Conservation (phyloP, 2,113 vertebrate species). For the Alaudala cheleensis region DNA sequence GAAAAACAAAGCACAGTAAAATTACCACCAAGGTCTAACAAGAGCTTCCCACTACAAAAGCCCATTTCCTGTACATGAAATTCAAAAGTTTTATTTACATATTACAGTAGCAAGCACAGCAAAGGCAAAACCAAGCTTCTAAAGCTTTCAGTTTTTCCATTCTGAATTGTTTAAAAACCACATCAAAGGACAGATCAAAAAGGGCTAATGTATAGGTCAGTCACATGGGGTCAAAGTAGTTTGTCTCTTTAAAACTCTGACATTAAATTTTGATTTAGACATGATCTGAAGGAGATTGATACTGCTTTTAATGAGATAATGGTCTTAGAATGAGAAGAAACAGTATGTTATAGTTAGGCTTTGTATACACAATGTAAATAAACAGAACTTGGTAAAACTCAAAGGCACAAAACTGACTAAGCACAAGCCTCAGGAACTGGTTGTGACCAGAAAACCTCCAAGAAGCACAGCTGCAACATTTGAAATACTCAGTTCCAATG, state of each 20-base stretch:
- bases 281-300: neutral
- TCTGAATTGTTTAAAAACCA: neutral
- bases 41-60: neutral
- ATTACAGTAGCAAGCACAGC: neutral
- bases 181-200: neutral
- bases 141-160: neutral
- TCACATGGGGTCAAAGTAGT: neutral
- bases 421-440: neutral
- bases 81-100: neutral
- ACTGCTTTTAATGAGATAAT: neutral
- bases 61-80: neutral
- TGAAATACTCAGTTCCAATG: neutral
- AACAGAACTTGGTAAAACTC: conserved; percentile 21
- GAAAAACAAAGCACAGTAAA: neutral
- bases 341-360: neutral
- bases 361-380: neutral
- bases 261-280: neutral
- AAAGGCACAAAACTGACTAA: conserved; percentile 13
- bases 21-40: neutral
- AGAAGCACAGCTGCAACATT: neutral
- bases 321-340: neutral
- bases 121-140: neutral
- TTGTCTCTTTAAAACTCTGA: neutral
- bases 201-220: neutral
- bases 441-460: neutral